These are phyloP conservation scores for Chlorospingus flavigularis DNA, from an alignment of 2,797 vertebrate species.

Conservation along the genomic window DNA sequence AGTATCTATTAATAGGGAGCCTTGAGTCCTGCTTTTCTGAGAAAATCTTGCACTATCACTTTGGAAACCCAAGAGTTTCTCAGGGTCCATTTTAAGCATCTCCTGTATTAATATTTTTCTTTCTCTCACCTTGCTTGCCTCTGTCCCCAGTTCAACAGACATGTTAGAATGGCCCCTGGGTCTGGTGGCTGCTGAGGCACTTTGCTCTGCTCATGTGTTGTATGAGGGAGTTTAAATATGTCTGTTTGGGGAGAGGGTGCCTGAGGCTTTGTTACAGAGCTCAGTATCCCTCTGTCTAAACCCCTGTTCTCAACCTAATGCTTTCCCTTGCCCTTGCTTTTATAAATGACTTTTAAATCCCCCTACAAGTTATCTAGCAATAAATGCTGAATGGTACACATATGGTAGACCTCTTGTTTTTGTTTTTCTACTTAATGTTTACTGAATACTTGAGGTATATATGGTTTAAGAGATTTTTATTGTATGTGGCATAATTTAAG, in stretches of 20 bases:
- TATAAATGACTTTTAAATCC: neutral
- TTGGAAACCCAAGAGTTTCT: neutral
- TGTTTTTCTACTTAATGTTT: constrained; percentile 28
- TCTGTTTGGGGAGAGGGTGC: neutral
- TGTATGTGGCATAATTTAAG: neutral
- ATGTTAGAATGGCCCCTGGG: neutral
- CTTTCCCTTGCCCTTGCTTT: neutral
- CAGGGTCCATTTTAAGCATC: neutral
- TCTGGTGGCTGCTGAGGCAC: neutral
- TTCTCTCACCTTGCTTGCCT: neutral
- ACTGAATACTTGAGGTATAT: neutral
- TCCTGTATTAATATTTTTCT: neutral
- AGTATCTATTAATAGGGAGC: neutral
- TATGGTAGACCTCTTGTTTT: neutral
- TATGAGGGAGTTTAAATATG: neutral
- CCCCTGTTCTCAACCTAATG: neutral
- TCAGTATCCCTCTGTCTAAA: neutral
- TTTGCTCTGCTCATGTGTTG: neutral
- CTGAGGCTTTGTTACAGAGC: neutral
- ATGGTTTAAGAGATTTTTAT: constrained; percentile 28
- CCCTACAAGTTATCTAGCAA: neutral
- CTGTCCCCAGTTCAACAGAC: neutral
- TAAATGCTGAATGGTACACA: neutral
- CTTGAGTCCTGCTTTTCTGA: neutral
- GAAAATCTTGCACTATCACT: neutral